These are phyloP conservation scores for Bathybates hornii DNA, from an alignment of 2,113 vertebrate genomes.

Conservation along the genomic window DNA sequence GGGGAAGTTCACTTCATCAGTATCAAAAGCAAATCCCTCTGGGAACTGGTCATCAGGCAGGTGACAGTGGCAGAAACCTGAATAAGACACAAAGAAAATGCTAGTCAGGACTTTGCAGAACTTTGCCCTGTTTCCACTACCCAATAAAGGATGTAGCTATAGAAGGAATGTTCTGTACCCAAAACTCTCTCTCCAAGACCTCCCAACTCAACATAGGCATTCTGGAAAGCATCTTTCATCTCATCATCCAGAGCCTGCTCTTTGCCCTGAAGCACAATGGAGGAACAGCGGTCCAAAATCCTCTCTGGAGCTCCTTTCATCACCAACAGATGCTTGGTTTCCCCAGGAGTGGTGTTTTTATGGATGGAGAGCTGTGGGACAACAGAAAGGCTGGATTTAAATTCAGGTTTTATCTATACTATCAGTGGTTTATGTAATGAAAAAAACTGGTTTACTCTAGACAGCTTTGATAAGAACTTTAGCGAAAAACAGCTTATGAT, in stretches of 20 bases:
- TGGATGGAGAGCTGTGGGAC: conserved; percentile 82
- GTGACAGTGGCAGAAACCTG: too few relatives aligned
- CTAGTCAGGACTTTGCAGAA: too few relatives aligned
- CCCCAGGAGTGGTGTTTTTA: conserved; percentile 68
- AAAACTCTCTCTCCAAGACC: too few relatives aligned
- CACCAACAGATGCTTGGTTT: conserved; percentile 79
- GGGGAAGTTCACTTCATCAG: too few relatives aligned
- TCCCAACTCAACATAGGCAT: too few relatives aligned
- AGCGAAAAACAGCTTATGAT: not conserved
- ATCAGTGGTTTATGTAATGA: not conserved
- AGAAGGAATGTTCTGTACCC: too few relatives aligned
- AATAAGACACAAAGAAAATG: too few relatives aligned
- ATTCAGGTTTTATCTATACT: not conserved
- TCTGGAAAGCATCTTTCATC: too few relatives aligned
- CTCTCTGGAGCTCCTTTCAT: conserved; percentile 93
- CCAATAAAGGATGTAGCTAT: too few relatives aligned
- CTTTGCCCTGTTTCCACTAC: too few relatives aligned
- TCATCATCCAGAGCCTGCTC: conserved; percentile 55
- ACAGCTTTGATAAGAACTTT: not conserved
- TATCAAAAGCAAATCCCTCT: too few relatives aligned
- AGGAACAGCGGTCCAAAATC: conserved; percentile 86
- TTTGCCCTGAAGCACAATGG: conserved; percentile 83
- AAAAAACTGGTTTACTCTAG: not conserved
- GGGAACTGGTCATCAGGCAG: too few relatives aligned
- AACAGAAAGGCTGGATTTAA: not conserved